Percentiles rank a stretch among this genome's conserved stretches.
phyloP scores from a whole-genome alignment of 1,140 invertebrate genomes.

The Megathymus violae region DNA sequence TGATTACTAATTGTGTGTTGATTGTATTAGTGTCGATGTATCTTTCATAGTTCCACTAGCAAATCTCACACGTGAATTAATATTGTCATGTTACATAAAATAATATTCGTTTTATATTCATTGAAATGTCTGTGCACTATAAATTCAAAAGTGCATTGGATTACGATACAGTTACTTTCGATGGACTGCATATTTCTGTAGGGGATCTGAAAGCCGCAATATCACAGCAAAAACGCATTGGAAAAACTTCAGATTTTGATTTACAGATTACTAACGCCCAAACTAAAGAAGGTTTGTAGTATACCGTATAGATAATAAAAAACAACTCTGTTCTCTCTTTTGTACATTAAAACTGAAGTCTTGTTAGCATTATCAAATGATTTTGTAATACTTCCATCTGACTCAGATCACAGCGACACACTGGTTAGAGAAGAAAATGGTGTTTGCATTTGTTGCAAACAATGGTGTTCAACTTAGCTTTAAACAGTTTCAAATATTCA shows the following conservation, averaged over 20 bases:
- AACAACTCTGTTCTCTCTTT: no score
- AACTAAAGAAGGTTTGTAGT: conserved; percentile 95
- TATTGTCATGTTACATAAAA: conserved; percentile 68
- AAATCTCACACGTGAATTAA: conserved; percentile 46
- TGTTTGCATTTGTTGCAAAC: no score
- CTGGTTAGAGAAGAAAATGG: no score
- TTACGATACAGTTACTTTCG: conserved; percentile 98
- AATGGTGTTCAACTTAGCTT: no score
- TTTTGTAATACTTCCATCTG: not conserved
- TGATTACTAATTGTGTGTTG: not conserved
- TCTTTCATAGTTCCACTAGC: conserved; percentile 11
- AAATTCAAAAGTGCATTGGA: conserved; percentile 98
- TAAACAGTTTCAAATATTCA: no score
- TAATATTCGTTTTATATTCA: conserved; percentile 40
- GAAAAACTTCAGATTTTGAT: conserved; percentile 97
- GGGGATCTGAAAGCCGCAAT: conserved; percentile 97
- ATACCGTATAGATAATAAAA: no score
- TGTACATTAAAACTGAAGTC: no score
- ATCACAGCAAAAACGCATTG: conserved; percentile 96
- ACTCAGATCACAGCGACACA: no score
- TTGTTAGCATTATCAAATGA: no score
- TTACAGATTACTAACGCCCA: conserved; percentile 98
- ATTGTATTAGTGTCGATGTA: conserved; percentile 8
- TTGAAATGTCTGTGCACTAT: conserved; percentile 97
- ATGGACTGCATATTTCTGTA: conserved; percentile 97